Conservation (phyloP, 2,113 vertebrate species). For the Aplodontia rufa region DNA sequence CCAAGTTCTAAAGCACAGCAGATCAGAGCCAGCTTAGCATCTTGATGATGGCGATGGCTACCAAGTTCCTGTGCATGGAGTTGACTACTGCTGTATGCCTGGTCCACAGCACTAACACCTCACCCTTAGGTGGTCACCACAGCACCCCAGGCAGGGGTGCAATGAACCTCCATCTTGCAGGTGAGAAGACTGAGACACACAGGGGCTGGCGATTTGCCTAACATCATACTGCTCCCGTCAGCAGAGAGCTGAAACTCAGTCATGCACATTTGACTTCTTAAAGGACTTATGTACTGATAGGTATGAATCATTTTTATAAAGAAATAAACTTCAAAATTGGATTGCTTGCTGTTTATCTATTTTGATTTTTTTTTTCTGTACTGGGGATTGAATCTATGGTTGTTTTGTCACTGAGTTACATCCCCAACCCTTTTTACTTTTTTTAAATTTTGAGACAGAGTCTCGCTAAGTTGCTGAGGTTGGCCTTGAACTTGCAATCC, state of each 20-base stretch:
- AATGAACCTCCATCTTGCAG: background rate
- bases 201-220: background rate
- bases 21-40: background rate
- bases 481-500: too few relatives aligned
- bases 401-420: too few relatives aligned
- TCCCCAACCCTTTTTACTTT: too few relatives aligned
- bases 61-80: accelerated
- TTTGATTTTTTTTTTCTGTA: too few relatives aligned
- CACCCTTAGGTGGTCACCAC: background rate
- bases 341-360: background rate
- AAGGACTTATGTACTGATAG: background rate
- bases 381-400: too few relatives aligned
- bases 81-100: background rate
- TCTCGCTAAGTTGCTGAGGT: too few relatives aligned
- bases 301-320: background rate
- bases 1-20: background rate
- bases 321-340: background rate
- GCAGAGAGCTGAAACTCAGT: too few relatives aligned
- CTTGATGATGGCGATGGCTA: background rate
- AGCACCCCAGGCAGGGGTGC: accelerated
- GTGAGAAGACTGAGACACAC: background rate
- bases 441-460: too few relatives aligned
- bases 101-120: background rate
- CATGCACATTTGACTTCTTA: background rate
- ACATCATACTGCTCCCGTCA: too few relatives aligned